Base-by-base conservation (phyloP, 1,140 invertebrate genomes). In the Drosophila sp. region DNA sequence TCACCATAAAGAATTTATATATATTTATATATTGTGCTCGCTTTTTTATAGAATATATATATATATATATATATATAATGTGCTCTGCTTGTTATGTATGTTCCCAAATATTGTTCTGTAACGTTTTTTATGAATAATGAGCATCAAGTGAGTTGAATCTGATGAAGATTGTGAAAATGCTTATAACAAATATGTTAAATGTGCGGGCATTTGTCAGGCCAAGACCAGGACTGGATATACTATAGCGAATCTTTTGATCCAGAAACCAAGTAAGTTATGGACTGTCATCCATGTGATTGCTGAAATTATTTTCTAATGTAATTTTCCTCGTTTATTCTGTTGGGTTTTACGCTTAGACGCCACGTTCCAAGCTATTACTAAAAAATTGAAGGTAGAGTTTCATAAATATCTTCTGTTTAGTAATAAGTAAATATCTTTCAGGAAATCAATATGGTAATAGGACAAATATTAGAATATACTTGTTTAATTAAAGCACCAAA, bases 161-260 rank as follows among this genome's bases (percentile, higher is more conserved):
- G 45, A 40, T 66, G 36, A 75, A 78, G 76, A 72, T 64, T 72
- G 80, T 76, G 65, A 67, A 66, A 78, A 61, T 46, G 41, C 71
- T 87, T 59, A 70, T 72, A 86, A 78, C 74, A 87, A 81, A 87
- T 86, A 69, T 69, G 72, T 62, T 75, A 64, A 72, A 87, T 81
- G 74, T 65, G 62, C 54, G 74, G 57, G 72, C 69, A 84, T 83
- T 84, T 80, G 41, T 83, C 80, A 82, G 11, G 38, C 54, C 27
- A 32, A 21, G 50, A 45, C 14, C 6, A 50, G 27, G 1, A 50
- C n/a, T 8, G n/a, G 7, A n/a, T 27, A 27, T 25, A 2, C 36
- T 27, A 40, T 9, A 18, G 9, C 6, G 1, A 5, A 29, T 36
- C 8, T 36, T 29, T 29, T 29, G 5, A 48, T 48, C 27, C 13